These are phyloP conservation scores for Paradoxurus hermaphroditus DNA, from an alignment of 2,113 vertebrate genomes.

Conservation along the genomic window DNA sequence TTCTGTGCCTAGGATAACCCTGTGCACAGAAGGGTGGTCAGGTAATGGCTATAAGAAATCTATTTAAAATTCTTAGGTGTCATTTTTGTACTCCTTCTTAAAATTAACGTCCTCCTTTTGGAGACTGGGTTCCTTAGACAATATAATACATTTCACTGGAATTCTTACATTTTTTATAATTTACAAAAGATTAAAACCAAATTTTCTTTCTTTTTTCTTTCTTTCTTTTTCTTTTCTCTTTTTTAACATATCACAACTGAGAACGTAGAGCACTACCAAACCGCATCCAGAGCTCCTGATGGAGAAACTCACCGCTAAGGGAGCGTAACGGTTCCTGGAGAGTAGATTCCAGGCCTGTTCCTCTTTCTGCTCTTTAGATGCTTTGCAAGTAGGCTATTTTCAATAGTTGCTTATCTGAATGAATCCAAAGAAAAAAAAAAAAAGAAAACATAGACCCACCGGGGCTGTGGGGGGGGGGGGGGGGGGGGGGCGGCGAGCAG, in stretches of 20 bases:
- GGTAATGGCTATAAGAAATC: background rate
- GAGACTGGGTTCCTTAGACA: background rate
- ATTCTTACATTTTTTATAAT: slow-evolving; percentile 23
- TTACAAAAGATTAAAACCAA: slow-evolving; percentile 3
- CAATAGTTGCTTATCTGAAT: background rate
- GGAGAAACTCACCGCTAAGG: background rate
- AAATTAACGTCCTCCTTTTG: background rate
- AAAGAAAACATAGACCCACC: background rate
- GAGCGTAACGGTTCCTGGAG: background rate
- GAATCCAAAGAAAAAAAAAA: background rate
- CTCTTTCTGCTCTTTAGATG: background rate
- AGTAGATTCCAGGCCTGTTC: background rate
- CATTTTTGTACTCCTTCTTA: background rate
- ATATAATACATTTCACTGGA: background rate
- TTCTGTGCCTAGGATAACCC: background rate
- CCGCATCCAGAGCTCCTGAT: background rate
- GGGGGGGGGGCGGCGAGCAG: background rate
- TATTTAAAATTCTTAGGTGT: background rate
- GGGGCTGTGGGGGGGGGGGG: background rate
- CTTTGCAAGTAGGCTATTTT: background rate
- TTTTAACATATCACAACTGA: background rate
- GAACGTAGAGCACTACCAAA: background rate
- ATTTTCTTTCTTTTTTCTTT: background rate
- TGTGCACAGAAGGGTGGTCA: background rate
- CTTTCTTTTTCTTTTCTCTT: background rate